Base-by-base conservation (phyloP, 2,888 invertebrate species). In the Linyphia triangularis region DNA sequence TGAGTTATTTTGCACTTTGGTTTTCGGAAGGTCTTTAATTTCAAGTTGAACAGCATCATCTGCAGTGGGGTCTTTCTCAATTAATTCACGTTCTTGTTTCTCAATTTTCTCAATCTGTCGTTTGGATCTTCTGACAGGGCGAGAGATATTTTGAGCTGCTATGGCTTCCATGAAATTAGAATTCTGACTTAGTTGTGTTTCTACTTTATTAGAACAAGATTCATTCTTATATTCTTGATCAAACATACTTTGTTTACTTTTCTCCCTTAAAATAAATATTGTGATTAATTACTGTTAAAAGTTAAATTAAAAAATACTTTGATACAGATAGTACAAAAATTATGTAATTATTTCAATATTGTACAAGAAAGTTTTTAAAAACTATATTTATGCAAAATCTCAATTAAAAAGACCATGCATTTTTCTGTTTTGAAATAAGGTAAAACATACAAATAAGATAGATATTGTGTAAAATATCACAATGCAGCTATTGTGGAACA, bases 31-130 rank as follows among this genome's bases (percentile, higher is more conserved):
- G 26, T 6, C n/a, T 26, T 61, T 19, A 77, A 16, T 16, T 63
- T 37, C 22, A 33, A 37, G 19, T 5, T 22, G 26, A 63, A 2
- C 9, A 59, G 51, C 59, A 19, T 5, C 40, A 59, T 57, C 24
- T 3, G 16, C 19, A 30, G 86, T 19, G 43, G 28, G 28, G 85
- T 88, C 90, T 92, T 91, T 65, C 91, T 85, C 89, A 92, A 92
- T 65, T 91, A 92, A 91, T 90, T 92, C 92, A 79, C 92, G 91
- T 70, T 92, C 92, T 72, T 91, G 90, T 57, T 91, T 91, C 79
- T 92, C 92, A 78, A 92, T 92, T 57, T 91, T 91, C 79, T 92
- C 92, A 78, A 92, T 92, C 78, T 92, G 92, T 19, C 92, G 85
- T 89, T 92, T 92, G 10, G 92, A 92, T 24, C 92, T 89, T 6